phyloP scores from a whole-genome alignment of 1,140 invertebrate species.

The Amyelois transitella region DNA sequence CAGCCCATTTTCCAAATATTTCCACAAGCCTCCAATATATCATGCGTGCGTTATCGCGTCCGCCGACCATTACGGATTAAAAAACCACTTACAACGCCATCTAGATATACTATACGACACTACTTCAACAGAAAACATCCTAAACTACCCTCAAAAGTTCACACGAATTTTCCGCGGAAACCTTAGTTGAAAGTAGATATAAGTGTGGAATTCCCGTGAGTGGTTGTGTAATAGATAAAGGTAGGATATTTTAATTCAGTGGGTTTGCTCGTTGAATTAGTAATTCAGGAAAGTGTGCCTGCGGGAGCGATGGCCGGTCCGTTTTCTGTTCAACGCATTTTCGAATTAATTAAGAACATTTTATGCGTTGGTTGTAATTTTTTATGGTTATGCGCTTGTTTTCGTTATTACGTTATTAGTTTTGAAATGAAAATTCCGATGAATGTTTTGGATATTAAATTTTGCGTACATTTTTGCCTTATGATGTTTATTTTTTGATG shows the following conservation, averaged over 20 bases:
- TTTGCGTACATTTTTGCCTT: not conserved
- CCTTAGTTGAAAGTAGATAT: not conserved
- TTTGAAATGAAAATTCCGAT: not conserved
- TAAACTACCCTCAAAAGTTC: conserved; percentile 2
- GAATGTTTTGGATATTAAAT: not conserved
- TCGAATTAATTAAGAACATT: conserved; percentile 1
- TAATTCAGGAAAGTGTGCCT: conserved; percentile 52
- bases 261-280: conserved; percentile 48
- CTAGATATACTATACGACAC: conserved; percentile 25
- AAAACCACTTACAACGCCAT: conserved; percentile 43
- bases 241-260: conserved; percentile 39
- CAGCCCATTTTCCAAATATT: not conserved
- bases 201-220: conserved; percentile 9
- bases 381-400: not conserved
- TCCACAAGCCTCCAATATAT: conserved; percentile 19
- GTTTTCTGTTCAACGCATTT: conserved; percentile 23
- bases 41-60: conserved; percentile 41
- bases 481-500: too few relatives aligned
- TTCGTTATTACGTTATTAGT: not conserved
- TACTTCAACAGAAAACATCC: conserved; percentile 8
- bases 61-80: conserved; percentile 46
- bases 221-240: conserved; percentile 12
- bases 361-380: not conserved
- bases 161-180: not conserved
- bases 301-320: conserved; percentile 24